phyloP scores from a whole-genome alignment of 1,140 invertebrate species.

The Phocides pigmalion region DNA sequence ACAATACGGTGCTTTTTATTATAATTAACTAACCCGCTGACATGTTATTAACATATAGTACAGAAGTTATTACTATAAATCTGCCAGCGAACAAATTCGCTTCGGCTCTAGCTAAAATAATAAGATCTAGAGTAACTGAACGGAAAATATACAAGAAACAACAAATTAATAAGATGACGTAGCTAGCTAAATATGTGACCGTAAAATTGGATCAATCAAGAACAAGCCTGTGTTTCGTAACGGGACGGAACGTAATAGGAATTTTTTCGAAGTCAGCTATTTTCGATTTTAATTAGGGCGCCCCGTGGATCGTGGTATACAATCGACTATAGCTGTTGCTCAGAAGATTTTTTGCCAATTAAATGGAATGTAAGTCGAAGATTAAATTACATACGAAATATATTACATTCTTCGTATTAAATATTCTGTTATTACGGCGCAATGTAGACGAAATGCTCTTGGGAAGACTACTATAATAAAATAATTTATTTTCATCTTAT shows the following conservation, averaged over 20 bases:
- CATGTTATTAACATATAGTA: neutral
- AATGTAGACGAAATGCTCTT: no score
- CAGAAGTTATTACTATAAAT: neutral
- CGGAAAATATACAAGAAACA: constrained; percentile 2
- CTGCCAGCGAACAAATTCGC: neutral
- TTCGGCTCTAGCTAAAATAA: neutral
- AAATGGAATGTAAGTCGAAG: neutral
- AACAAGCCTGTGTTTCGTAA: constrained; percentile 10
- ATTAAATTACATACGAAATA: neutral
- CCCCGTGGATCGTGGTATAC: constrained; percentile 21
- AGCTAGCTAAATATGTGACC: constrained; percentile 18
- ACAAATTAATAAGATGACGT: constrained; percentile 15
- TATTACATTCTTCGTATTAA: no score
- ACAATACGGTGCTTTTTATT: no score
- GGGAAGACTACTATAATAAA: no score
- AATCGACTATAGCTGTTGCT: constrained; percentile 8
- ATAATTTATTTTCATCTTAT: no score
- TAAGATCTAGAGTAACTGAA: neutral
- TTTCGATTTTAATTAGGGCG: constrained; percentile 31
- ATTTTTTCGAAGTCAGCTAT: constrained; percentile 23
- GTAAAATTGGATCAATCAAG: constrained; percentile 23
- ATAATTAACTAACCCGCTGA: no score
- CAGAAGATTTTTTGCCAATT: constrained; percentile 21
- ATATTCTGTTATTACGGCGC: no score
- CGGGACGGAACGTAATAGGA: constrained; percentile 16